These are phyloP conservation scores for Lota lota DNA, from an alignment of 2,113 vertebrate genomes.

Conservation along the genomic window DNA sequence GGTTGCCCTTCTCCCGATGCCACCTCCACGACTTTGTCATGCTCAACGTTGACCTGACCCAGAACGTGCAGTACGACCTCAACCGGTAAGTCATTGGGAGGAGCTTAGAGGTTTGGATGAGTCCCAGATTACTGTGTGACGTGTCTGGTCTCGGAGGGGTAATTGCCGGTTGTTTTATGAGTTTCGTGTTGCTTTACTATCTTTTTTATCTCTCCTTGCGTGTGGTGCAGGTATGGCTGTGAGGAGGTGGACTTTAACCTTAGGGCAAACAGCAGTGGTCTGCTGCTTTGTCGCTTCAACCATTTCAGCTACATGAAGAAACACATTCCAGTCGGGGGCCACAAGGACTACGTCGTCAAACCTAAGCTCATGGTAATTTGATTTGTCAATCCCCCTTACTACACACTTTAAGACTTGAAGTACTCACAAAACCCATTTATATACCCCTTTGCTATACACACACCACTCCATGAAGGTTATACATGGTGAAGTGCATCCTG, in stretches of 20 bases:
- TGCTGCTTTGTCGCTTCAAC: slow-evolving; percentile 95
- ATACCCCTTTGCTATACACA: too few relatives aligned
- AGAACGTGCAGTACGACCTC: slow-evolving; percentile 96
- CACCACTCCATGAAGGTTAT: too few relatives aligned
- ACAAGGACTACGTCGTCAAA: slow-evolving; percentile 87
- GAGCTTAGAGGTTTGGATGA: not conserved
- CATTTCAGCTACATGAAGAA: slow-evolving; percentile 98
- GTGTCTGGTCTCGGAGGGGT: too few relatives aligned
- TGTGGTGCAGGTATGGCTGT: slow-evolving; percentile 84
- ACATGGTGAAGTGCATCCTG: too few relatives aligned
- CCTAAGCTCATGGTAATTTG: slow-evolving; percentile 87
- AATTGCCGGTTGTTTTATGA: too few relatives aligned
- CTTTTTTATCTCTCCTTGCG: slow-evolving; percentile 1
- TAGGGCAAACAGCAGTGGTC: slow-evolving; percentile 87
- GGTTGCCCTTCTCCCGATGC: slow-evolving; percentile 83
- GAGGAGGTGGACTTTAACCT: slow-evolving; percentile 98
- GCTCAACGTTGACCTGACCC: slow-evolving; percentile 94
- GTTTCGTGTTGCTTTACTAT: too few relatives aligned
- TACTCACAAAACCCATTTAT: too few relatives aligned
- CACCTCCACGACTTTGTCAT: slow-evolving; percentile 91
- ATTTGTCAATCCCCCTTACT: not conserved
- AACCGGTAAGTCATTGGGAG: slow-evolving; percentile 79
- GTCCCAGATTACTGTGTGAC: too few relatives aligned
- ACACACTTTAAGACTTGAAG: not conserved
- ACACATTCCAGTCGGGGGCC: slow-evolving; percentile 88